A percentile compares a stretch with the other conserved stretches of the same genome.
Evolutionary conservation across 2,888 invertebrate species (phyloP).

Genomic region (Tenthredo mesomela): DNA sequence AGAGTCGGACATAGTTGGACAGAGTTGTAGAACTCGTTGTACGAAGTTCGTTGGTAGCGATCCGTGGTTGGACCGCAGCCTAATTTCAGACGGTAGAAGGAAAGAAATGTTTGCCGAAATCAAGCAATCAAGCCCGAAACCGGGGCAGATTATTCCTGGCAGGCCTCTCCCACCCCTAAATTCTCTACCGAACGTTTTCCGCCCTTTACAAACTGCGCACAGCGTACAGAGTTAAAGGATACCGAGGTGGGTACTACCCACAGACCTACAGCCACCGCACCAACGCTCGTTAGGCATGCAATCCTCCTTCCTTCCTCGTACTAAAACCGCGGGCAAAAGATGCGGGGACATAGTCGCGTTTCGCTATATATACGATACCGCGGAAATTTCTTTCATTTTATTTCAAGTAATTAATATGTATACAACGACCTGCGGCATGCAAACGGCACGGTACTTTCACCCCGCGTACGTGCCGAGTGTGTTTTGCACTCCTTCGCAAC

Average conservation of each 20-base stretch:
- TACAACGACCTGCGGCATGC: constrained; percentile 59
- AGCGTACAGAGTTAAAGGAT: constrained; percentile 34
- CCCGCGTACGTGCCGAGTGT: constrained; percentile 58
- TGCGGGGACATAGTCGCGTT: constrained; percentile 57
- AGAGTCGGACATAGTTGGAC: constrained; percentile 48
- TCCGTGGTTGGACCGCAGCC: constrained; percentile 69
- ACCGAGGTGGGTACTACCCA: neutral
- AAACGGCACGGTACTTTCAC: constrained; percentile 32
- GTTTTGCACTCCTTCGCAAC: constrained; percentile 10
- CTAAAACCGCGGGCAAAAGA: neutral
- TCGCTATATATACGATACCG: constrained; percentile 60
- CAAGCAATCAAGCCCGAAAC: constrained; percentile 70
- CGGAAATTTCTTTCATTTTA: constrained; percentile 70
- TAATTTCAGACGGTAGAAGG: constrained; percentile 64
- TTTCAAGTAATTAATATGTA: constrained; percentile 76
- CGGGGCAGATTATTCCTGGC: constrained; percentile 68
- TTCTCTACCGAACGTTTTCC: constrained; percentile 53
- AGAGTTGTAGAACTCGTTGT: constrained; percentile 19
- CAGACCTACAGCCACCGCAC: neutral
- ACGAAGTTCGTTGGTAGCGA: constrained; percentile 50
- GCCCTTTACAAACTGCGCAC: constrained; percentile 46
- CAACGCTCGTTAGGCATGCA: constrained; percentile 41
- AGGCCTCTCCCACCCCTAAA: constrained; percentile 59
- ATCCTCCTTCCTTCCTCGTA: neutral
- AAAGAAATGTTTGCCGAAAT: constrained; percentile 72